Base-by-base conservation (phyloP, 2,113 vertebrate species). In the Fulica atra region DNA sequence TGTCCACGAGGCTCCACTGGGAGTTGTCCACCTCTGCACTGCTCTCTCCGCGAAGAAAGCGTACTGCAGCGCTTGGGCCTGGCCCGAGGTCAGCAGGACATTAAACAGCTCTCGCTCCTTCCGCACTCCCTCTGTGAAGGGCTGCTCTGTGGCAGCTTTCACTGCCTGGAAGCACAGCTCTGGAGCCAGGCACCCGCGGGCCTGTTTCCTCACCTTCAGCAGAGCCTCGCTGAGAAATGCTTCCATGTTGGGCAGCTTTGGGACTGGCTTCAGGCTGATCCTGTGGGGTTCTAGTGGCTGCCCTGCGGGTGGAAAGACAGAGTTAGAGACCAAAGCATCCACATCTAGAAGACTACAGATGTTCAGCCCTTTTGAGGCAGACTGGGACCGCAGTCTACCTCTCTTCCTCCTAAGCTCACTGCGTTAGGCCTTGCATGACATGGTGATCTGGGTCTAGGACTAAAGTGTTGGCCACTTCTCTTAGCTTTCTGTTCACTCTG, bases 21-120 rank as follows among this genome's bases (percentile, higher is more conserved):
- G 97, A 18, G 95, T 96, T 65, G 97, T 98, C 99, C 99, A 99
- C 93, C 96, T 98, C 72, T 18, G 84, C 48, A 95, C 96, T 0
- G 70, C 94, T 94, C 98, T 98, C 96, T 99, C 98, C 3, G 99
- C 98, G 6, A 99, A 98, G 97, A 99, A 99, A 8, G 94, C 97
- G 73, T 99, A 99, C 93, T 99, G 99, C 95, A 98, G 95, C 33
- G 99, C 99, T 3, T 4, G 98, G 8, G 99, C 98, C 97, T 99
- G 99, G 16, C 97, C 98, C 5, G 99, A 99, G 11, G 9, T 68
- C 70, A 94, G 94, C 44, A 99, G 98, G n/a, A 97, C 65, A 7
- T 6, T 29, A 80, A 99, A 98, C 54, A 99, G 97, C 74, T 98
- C 97, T 31, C 4, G 60, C 86, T 99, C 99, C 56, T 96, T 97